Evolutionary conservation across 2,888 invertebrate genomes (phyloP).

Genomic region (Phasia obesa): DNA sequence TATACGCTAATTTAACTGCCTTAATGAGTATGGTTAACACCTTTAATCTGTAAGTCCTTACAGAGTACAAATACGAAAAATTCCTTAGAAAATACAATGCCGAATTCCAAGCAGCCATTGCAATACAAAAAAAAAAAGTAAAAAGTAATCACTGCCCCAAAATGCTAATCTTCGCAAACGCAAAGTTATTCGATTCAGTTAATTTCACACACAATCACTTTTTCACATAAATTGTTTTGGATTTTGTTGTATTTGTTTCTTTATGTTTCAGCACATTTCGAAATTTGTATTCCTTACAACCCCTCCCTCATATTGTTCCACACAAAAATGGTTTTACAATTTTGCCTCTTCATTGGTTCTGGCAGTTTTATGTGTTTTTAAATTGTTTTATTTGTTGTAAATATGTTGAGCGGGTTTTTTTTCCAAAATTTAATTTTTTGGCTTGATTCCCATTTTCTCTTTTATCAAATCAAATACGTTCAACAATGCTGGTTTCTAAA

Average conservation of each 20-base stretch:
- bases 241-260: constrained; percentile 17
- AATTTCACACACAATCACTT: constrained; percentile 26
- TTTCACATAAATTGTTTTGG: constrained; percentile 33
- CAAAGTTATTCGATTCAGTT: constrained; percentile 1
- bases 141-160: not conserved
- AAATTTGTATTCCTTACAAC: not conserved
- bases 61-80: no score
- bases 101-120: not conserved
- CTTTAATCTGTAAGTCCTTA: no score
- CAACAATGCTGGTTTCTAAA: constrained; percentile 6
- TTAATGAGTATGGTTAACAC: no score
- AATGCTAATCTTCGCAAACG: constrained; percentile 1
- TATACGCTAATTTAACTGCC: no score
- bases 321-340: not conserved
- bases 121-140: not conserved
- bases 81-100: not conserved
- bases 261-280: constrained; percentile 1
- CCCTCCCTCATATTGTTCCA: not conserved
- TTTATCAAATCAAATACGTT: constrained; percentile 3
- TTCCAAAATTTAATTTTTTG: not conserved
- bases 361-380: not conserved
- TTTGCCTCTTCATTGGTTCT: not conserved
- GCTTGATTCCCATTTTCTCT: not conserved
- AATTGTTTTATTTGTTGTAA: not conserved
- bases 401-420: no score